Percentiles rank a stretch among this genome's conserved stretches.
phyloP scores from a whole-genome alignment of 2,888 invertebrate genomes.

The Drosophila macrospina region DNA sequence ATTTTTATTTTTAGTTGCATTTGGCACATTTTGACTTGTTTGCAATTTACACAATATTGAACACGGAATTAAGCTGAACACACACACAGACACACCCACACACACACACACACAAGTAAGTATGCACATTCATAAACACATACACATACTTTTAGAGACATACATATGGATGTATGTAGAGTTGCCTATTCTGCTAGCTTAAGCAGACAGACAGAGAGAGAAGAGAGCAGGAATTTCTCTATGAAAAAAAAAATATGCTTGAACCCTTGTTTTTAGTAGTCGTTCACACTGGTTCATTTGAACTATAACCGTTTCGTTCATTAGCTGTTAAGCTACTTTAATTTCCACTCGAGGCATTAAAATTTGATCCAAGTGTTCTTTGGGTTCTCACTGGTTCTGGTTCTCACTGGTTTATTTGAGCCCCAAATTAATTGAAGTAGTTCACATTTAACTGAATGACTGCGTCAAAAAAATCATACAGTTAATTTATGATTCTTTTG shows the following conservation, averaged over 20 bases:
- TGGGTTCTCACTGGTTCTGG: no score
- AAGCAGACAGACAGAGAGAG: conserved; percentile 12
- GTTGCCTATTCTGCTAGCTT: conserved; percentile 14
- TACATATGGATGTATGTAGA: background rate
- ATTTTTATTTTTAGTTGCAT: conserved; percentile 45
- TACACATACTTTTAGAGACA: no score
- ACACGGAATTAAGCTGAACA: conserved; percentile 51
- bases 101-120: background rate
- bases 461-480: no score
- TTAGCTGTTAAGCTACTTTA: no score
- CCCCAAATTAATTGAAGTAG: no score
- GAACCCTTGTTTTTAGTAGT: background rate
- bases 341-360: no score
- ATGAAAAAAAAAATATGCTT: background rate
- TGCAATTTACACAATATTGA: conserved; percentile 56
- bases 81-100: conserved; percentile 10
- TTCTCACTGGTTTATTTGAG: no score
- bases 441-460: no score
- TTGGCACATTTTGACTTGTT: conserved; percentile 64
- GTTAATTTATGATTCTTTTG: conserved; percentile 1
- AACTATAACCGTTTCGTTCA: background rate
- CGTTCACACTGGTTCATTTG: conserved; percentile 5
- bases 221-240: background rate
- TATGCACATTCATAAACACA: conserved; percentile 4
- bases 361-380: no score